phyloP scores from a whole-genome alignment of 2,888 invertebrate genomes.

The Sthenelais limicola region DNA sequence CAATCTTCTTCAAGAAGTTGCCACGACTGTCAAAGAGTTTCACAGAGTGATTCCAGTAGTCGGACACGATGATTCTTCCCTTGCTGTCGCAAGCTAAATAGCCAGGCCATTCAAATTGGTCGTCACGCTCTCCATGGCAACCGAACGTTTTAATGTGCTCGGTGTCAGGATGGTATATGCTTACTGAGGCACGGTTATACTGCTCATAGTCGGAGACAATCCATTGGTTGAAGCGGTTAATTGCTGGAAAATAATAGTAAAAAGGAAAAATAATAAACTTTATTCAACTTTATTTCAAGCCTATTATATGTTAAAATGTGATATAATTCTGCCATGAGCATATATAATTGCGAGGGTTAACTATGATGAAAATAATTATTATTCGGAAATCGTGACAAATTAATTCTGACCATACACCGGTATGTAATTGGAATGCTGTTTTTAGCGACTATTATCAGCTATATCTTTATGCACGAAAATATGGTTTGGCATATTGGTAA shows the following conservation, averaged over 20 bases:
- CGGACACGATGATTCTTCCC: constrained; percentile 15
- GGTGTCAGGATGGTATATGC: neutral
- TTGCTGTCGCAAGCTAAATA: constrained; percentile 12
- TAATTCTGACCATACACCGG: too few species aligned
- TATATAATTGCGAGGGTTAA: too few species aligned
- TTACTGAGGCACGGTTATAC: neutral
- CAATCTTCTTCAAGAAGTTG: constrained; percentile 11
- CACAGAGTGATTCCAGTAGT: constrained; percentile 30
- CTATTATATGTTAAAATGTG: too few species aligned
- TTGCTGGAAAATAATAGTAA: constrained; percentile 18
- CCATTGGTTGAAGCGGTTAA: constrained; percentile 8
- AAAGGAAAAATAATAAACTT: too few species aligned
- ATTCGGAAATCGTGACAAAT: too few species aligned
- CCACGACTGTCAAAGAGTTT: constrained; percentile 14
- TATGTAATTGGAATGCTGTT: too few species aligned
- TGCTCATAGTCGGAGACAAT: constrained; percentile 21
- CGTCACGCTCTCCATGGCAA: neutral
- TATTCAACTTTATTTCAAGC: too few species aligned
- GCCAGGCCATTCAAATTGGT: constrained; percentile 24
- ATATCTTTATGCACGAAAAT: too few species aligned
- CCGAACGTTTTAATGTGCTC: neutral
- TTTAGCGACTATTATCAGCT: too few species aligned
- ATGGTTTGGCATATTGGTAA: too few species aligned
- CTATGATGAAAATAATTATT: too few species aligned
- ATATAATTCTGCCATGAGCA: too few species aligned